These are phyloP conservation scores for Chanos chanos DNA, from an alignment of 2,797 vertebrate genomes.

Conservation along the genomic window DNA sequence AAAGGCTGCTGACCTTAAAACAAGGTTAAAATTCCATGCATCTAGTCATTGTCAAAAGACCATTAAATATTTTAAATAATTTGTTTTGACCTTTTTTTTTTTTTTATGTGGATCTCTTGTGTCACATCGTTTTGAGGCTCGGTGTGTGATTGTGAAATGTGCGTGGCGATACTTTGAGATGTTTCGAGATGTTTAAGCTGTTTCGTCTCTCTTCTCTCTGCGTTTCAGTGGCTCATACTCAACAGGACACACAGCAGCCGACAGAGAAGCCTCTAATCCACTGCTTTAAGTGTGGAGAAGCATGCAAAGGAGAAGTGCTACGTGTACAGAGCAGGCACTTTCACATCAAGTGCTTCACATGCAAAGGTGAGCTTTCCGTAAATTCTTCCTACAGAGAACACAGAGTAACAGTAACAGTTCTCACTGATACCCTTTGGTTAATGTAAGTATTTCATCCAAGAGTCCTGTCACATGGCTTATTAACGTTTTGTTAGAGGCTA, in stretches of 20 bases:
- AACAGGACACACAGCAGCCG: constrained; percentile 64
- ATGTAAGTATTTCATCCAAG: too few species aligned
- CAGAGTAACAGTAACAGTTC: too few species aligned
- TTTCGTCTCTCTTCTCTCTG: neutral
- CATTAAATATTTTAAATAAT: too few species aligned
- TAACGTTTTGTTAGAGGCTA: too few species aligned
- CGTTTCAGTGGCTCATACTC: constrained; percentile 77
- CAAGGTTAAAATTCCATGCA: too few species aligned
- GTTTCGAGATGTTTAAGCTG: neutral
- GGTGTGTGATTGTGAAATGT: neutral
- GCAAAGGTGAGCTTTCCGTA: constrained; percentile 86
- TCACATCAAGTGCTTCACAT: constrained; percentile 95
- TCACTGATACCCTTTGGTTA: too few species aligned
- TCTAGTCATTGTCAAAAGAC: too few species aligned
- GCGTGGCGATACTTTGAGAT: neutral
- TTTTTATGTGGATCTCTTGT: too few species aligned
- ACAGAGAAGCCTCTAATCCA: constrained; percentile 79
- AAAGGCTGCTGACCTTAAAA: too few species aligned
- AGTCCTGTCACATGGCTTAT: too few species aligned
- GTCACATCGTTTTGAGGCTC: neutral
- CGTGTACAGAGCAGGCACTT: constrained; percentile 91
- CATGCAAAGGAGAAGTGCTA: constrained; percentile 93
- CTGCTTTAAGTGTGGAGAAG: constrained; percentile 88
- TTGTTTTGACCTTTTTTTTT: too few species aligned
- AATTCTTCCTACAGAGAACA: too few species aligned